These are phyloP conservation scores for Struthidea cinerea DNA, from an alignment of 2,113 vertebrate genomes.

Conservation along the genomic window DNA sequence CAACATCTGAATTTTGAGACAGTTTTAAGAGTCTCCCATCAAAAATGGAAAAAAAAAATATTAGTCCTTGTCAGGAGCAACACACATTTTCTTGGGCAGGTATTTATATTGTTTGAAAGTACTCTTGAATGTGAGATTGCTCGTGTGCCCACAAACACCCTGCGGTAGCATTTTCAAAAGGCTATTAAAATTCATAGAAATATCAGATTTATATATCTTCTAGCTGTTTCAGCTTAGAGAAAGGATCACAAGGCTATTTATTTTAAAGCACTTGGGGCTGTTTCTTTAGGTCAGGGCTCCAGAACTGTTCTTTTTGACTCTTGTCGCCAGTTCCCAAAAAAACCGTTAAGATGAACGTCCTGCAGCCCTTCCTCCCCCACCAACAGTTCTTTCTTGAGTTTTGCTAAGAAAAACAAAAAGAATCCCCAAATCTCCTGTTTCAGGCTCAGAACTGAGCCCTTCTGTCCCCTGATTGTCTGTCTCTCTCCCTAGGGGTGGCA, in stretches of 20 bases:
- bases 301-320: neutral
- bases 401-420: neutral
- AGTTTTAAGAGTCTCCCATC: neutral
- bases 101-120: neutral
- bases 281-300: neutral
- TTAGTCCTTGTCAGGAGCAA: neutral
- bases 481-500: neutral
- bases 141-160: neutral
- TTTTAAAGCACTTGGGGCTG: neutral
- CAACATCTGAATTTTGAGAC: neutral
- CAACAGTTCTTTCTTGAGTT: neutral
- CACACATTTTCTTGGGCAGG: neutral
- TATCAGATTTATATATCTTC: neutral
- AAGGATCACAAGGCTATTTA: neutral
- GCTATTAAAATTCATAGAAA: constrained; percentile 1
- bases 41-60: neutral
- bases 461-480: fast-evolving
- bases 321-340: neutral
- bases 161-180: neutral
- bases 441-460: neutral
- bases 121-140: neutral
- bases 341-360: neutral
- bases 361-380: fast-evolving
- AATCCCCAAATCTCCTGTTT: neutral
- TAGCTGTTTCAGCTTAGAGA: neutral